Percentiles rank a stretch among this genome's conserved stretches.
phyloP scores from a whole-genome alignment of 2,888 invertebrate genomes.

The Nomada lathburiana region DNA sequence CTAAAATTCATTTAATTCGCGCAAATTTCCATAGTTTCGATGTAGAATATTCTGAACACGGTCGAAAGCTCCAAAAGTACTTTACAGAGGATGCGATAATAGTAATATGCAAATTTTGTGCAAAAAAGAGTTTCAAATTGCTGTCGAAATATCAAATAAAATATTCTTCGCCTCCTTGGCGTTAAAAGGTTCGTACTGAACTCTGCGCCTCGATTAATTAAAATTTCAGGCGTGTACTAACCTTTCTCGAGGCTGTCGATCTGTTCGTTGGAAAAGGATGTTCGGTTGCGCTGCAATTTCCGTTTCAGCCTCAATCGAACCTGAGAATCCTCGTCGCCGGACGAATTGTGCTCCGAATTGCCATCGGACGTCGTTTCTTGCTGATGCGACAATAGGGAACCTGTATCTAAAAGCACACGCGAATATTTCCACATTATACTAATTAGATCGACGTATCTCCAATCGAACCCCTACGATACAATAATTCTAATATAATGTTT shows the following conservation, averaged over 20 bases:
- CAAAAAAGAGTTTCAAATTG: not conserved
- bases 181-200: not conserved
- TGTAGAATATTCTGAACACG: not conserved
- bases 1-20: not conserved
- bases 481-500: too few species aligned
- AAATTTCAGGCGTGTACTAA: constrained; percentile 83
- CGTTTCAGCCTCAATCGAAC: constrained; percentile 96
- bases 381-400: constrained; percentile 83
- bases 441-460: not conserved
- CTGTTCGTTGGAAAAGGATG: constrained; percentile 99
- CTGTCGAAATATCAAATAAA: not conserved
- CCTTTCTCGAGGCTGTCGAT: constrained; percentile 99
- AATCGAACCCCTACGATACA: not conserved
- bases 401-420: constrained; percentile 78
- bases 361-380: constrained; percentile 94
- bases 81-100: not conserved
- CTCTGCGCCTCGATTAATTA: not conserved
- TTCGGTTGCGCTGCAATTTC: constrained; percentile 98
- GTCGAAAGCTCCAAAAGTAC: not conserved
- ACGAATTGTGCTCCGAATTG: constrained; percentile 95
- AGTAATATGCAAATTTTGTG: too few species aligned
- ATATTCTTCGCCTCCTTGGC: not conserved
- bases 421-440: not conserved
- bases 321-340: constrained; percentile 96
- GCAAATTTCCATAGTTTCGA: not conserved